These are phyloP conservation scores for Hirtodrosophila trivittata DNA, from an alignment of 2,888 invertebrate genomes.

Conservation along the genomic window DNA sequence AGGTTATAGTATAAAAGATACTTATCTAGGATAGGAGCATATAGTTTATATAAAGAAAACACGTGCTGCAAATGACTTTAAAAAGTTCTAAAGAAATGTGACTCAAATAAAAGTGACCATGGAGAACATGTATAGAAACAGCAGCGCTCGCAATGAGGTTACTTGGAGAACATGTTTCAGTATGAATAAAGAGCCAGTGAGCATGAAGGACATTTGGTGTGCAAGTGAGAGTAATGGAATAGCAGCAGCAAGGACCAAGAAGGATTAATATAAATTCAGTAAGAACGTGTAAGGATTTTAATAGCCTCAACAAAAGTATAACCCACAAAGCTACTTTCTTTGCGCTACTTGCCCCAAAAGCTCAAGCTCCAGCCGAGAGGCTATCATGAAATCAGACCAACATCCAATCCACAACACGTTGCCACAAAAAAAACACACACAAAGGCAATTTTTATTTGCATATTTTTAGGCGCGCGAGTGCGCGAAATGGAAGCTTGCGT, in stretches of 20 bases:
- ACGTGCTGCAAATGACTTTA: too few relatives aligned
- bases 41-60: too few relatives aligned
- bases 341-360: too few relatives aligned
- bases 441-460: constrained; percentile 63
- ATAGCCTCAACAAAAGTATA: constrained; percentile 21
- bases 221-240: too few relatives aligned
- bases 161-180: too few relatives aligned
- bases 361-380: neutral
- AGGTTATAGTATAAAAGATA: too few relatives aligned
- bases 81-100: too few relatives aligned
- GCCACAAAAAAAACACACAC: constrained; percentile 25
- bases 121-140: too few relatives aligned
- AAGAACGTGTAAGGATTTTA: constrained; percentile 33
- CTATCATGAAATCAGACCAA: constrained; percentile 28
- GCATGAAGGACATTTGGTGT: too few relatives aligned
- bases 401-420: constrained; percentile 13
- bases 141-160: too few relatives aligned
- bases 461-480: constrained; percentile 62
- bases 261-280: constrained; percentile 40
- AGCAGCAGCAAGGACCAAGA: constrained; percentile 2
- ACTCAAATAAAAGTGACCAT: too few relatives aligned
- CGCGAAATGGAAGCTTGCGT: constrained; percentile 35
- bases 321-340: constrained; percentile 10
- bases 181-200: neutral
- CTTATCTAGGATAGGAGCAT: too few relatives aligned